Percentiles rank a stretch among this genome's conserved stretches.
These are phyloP conservation scores for Vanessa atalanta DNA, from an alignment of 1,140 invertebrate species.

Conservation along the genomic window DNA sequence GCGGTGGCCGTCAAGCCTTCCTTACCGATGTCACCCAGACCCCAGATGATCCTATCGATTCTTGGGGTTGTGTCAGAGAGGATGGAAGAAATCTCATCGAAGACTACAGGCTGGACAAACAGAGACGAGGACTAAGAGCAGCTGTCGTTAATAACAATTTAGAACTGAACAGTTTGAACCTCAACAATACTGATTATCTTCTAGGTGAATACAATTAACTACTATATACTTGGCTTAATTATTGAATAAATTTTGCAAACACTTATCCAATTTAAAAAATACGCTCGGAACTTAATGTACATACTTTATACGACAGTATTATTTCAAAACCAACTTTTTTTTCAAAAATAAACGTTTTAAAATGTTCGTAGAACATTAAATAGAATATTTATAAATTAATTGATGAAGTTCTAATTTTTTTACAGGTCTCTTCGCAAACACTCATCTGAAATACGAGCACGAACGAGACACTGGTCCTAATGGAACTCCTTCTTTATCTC, in stretches of 20 bases:
- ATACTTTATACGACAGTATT: too few relatives aligned
- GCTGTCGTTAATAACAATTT: background rate
- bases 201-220: constrained; percentile 1
- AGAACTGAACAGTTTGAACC: background rate
- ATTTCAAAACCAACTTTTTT: too few relatives aligned
- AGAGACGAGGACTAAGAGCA: background rate
- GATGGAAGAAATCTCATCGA: background rate
- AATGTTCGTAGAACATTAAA: too few relatives aligned
- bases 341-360: too few relatives aligned
- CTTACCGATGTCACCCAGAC: background rate
- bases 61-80: background rate
- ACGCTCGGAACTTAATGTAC: background rate
- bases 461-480: constrained; percentile 83
- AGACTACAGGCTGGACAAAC: background rate
- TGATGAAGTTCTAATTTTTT: background rate
- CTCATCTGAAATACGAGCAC: constrained; percentile 89
- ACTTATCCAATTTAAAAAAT: background rate
- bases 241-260: too few relatives aligned
- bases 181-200: background rate
- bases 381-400: too few relatives aligned
- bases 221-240: background rate
- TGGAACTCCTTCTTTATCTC: constrained; percentile 88
- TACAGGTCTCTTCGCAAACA: constrained; percentile 87
- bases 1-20: background rate
- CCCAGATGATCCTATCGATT: background rate